Evolutionary conservation across 2,113 vertebrate genomes (phyloP), one percentile per base, ranked within the genome.

Genomic region (Sylvia atricapilla): DNA sequence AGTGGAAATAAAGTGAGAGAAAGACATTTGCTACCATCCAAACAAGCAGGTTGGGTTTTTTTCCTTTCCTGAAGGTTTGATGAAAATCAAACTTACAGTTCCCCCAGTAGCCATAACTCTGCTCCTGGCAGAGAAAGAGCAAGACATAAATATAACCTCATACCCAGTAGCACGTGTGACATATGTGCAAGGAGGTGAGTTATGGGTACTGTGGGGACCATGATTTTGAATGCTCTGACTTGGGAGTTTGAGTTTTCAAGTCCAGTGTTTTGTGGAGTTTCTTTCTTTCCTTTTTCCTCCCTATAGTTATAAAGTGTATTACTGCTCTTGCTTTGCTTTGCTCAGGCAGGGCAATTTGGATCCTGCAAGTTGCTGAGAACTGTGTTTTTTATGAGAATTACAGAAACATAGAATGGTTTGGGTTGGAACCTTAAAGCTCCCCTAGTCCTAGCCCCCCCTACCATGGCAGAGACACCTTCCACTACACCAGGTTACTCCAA

Each of bases 161-260:
- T 56, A 68, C 31, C 76, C 90, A 87, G 92, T 68, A 93, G 80
- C 72, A 81, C 20, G 33, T 72, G 77, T 11, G 64, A 92, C 88
- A 75, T 88, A 75, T 39, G 88, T 89, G 94, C 73, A 89, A 27
- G 66, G 83, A 81, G 66, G 49, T 94, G 68, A 96, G 56, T 96
- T 96, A 97, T 79, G 86, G 69, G 31, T 84, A 73, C 83, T 90
- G 17, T 0, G 86, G 93, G 95, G 88, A 37, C 73, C 2, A 18
- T 96, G 85, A 96, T 87, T 96, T 43, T 89, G 76, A 96, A 93
- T 94, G 93, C 66, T 87, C 69, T 90, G 90, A 93, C 92, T 95
- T 72, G 76, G 52, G 83, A 96, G 82, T 78, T 92, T 90, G 87
- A 92, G 78, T 89, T 88, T 91, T 78, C 83, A 72, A 72, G 76